Evolutionary conservation across 23 tunicate genomes (phyloP).

Genomic region (Ascidia mentula): DNA sequence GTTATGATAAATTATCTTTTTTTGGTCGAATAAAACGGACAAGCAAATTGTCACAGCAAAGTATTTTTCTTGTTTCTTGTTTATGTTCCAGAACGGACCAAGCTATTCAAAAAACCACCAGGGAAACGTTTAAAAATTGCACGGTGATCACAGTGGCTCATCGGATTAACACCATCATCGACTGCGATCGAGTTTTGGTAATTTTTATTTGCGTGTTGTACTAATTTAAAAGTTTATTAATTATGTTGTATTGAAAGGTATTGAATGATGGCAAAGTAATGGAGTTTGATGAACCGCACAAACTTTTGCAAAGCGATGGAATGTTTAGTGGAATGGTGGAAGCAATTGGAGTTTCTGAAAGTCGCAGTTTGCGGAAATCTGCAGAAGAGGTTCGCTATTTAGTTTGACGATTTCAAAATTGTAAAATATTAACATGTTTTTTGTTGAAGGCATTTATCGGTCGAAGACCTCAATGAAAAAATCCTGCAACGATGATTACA

Average conservation of each 20-base stretch:
- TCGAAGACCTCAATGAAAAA: too few species aligned
- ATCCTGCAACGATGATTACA: too few species aligned
- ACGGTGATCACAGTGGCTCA: conserved; percentile 96
- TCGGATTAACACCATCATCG: conserved; percentile 85
- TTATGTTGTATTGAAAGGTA: conserved; percentile 55
- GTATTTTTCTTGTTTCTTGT: too few species aligned
- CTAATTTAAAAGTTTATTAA: not conserved
- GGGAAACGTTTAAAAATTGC: conserved; percentile 58
- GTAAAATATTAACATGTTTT: too few species aligned
- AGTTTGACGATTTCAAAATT: too few species aligned
- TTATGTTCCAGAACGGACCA: conserved; percentile 74
- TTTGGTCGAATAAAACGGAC: too few species aligned
- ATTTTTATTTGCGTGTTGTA: not conserved
- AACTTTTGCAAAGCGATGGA: conserved; percentile 30
- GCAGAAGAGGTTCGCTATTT: conserved; percentile 42
- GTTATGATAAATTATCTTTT: too few species aligned
- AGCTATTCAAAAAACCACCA: conserved; percentile 77
- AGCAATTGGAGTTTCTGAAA: conserved; percentile 23
- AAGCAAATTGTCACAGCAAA: too few species aligned
- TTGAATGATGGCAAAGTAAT: conserved; percentile 34
- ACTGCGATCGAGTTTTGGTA: conserved; percentile 85
- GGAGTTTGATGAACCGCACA: conserved; percentile 80
- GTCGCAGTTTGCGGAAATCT: conserved; percentile 21
- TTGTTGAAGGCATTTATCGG: too few species aligned
- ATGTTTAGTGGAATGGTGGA: conserved; percentile 40